These are phyloP conservation scores for Phaethornis superciliosus DNA, from an alignment of 2,113 vertebrate genomes.

Conservation along the genomic window DNA sequence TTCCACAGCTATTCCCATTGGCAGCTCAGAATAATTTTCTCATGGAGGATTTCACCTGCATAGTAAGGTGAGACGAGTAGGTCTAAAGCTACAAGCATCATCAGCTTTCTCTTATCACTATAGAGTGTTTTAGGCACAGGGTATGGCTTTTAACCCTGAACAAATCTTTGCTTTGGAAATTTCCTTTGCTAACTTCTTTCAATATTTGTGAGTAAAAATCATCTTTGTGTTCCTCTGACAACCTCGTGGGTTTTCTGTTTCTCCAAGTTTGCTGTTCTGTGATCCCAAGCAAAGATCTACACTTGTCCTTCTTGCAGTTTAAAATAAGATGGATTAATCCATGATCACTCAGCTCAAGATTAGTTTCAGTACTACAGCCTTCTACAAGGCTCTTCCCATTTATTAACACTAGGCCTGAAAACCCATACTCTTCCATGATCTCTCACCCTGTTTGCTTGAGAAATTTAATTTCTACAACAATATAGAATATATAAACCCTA, in stretches of 20 bases:
- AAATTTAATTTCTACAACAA: neutral
- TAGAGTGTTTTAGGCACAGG: neutral
- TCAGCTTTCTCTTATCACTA: neutral
- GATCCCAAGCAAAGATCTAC: neutral
- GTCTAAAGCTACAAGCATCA: neutral
- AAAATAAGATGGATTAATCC: neutral
- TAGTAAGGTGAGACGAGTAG: neutral
- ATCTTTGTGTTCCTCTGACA: neutral
- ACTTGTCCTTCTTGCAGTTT: neutral
- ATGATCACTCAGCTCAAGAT: neutral
- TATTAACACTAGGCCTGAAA: constrained; percentile 20
- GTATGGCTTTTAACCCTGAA: neutral
- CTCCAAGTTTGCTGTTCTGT: neutral
- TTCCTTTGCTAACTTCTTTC: neutral
- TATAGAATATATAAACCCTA: constrained; percentile 10
- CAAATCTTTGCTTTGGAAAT: neutral
- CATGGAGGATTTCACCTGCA: neutral
- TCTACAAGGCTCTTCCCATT: neutral
- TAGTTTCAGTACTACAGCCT: neutral
- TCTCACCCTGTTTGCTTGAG: constrained; percentile 5
- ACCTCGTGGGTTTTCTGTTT: neutral
- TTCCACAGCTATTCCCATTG: neutral
- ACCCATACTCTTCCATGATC: neutral
- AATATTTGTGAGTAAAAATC: neutral
- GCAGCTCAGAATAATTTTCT: constrained; percentile 26